Base-by-base conservation (phyloP, 2,797 vertebrate genomes). In the Eidolon dupreanum region DNA sequence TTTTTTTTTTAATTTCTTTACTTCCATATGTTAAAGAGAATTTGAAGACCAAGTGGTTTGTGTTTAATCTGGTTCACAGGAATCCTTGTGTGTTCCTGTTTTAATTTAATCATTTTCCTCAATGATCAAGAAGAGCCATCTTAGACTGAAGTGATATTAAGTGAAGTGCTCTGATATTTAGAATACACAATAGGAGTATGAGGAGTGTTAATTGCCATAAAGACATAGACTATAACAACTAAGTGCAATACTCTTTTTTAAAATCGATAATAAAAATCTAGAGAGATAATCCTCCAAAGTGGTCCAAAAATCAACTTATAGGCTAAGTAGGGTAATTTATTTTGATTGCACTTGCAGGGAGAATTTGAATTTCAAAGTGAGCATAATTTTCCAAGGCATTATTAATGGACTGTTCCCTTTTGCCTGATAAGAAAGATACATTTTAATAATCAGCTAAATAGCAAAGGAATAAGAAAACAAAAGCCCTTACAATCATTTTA, bases 61-160 rank as follows among this genome's bases (percentile, higher is more conserved):
- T 75, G 49, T 95, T 98, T 95, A 92, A 96, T 93, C 95, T 89
- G 93, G 68, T 95, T 97, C 81, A 93, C 26, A 91, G 75, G 79
- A 97, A 98, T 77, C 86, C 94, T 97, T 91, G 77, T 77, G 90
- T 96, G 33, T 90, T 97, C 22, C 88, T 97, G 92, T 98, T 96
- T 98, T 98, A 98, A 98, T 98, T 97, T 68, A 96, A 65, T 97
- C 89, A 92, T 97, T 98, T 98, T 97, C 95, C 70, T 98, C 97
- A 97, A 96, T 97, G 97, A 94, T 89, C 90, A 90, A 94, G 95
- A 98, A 97, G 97, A 98, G 88, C 93, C 97, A 94, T 97, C 95
- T 97, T 97, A 96, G 97, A 90, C 73, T 96, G 81, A 95, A 96
- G 74, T 96, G 96, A 77, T 73, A 96, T 98, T 98, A 97, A 96